Evolutionary conservation across 2,888 invertebrate genomes (phyloP).

Genomic region (Drosophila cracens): DNA sequence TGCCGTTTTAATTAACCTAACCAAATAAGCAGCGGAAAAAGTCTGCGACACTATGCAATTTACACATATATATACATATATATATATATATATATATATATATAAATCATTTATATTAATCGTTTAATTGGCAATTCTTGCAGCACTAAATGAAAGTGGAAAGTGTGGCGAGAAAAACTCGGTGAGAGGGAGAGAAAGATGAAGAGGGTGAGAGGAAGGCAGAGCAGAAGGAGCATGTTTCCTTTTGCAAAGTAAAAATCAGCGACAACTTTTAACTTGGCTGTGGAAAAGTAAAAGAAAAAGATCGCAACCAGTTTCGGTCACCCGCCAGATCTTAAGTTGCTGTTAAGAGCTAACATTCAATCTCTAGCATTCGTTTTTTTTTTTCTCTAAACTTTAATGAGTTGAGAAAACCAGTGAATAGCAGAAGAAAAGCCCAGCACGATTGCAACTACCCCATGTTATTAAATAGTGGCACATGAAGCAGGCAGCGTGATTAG

Average conservation of each 20-base stretch:
- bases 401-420: constrained; percentile 5
- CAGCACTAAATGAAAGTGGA: constrained; percentile 53
- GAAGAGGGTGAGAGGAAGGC: constrained; percentile 10
- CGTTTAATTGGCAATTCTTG: constrained; percentile 46
- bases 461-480: constrained; percentile 35
- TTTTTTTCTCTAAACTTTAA: constrained; percentile 8
- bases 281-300: constrained; percentile 8
- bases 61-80: constrained; percentile 18
- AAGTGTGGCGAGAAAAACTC: constrained; percentile 41
- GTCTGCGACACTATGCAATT: constrained; percentile 25
- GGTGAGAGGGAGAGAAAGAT: constrained; percentile 3
- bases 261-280: constrained; percentile 29
- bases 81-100: constrained; percentile 36
- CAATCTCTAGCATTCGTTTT: constrained; percentile 4
- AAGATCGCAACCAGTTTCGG: constrained; percentile 28
- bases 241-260: constrained; percentile 49
- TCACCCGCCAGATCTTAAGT: constrained; percentile 13
- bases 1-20: constrained; percentile 31
- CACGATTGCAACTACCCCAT: constrained; percentile 12
- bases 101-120: constrained; percentile 48
- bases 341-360: constrained; percentile 11
- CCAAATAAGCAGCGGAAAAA: constrained; percentile 34
- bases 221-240: constrained; percentile 30
- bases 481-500: constrained; percentile 40
- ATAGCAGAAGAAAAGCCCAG: constrained; percentile 4